Conservation (phyloP, 2,888 invertebrate species). For the Clusia tigrina region DNA sequence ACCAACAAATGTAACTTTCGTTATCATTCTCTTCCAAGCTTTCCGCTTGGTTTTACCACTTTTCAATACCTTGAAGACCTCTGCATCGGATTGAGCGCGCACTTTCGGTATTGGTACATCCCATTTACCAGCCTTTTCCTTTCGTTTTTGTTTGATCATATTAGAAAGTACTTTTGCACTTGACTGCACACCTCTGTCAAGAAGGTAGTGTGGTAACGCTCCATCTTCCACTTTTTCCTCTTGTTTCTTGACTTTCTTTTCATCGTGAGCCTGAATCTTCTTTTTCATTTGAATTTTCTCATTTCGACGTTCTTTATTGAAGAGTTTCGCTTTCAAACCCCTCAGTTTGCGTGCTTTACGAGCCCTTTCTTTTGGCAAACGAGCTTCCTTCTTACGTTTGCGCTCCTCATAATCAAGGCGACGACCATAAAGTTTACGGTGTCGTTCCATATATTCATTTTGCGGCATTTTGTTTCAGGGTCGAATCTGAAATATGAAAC, state of each 20-base stretch:
- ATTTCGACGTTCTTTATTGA: conserved; percentile 94
- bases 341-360: conserved; percentile 90
- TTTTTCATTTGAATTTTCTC: conserved; percentile 99
- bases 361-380: conserved; percentile 90
- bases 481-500: conserved; percentile 28
- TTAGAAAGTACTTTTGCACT: conserved; percentile 96
- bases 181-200: conserved; percentile 94
- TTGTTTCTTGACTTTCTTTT: conserved; percentile 87
- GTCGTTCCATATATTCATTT: conserved; percentile 99
- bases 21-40: conserved; percentile 99
- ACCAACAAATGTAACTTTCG: conserved; percentile 97
- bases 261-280: conserved; percentile 97
- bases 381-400: conserved; percentile 93
- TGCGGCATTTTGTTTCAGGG: conserved; percentile 80
- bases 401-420: conserved; percentile 97
- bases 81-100: conserved; percentile 93
- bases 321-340: conserved; percentile 97
- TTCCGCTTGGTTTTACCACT: conserved; percentile 93
- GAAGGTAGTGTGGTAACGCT: conserved; percentile 93
- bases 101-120: conserved; percentile 99
- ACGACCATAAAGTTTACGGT: conserved; percentile 94
- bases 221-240: conserved; percentile 87
- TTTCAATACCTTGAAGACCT: conserved; percentile 92
- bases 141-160: conserved; percentile 99
- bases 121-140: conserved; percentile 99